A percentile compares a stretch with the other conserved stretches of the same genome.
These are phyloP conservation scores for Sinhomidia bicolor DNA, from an alignment of 2,888 invertebrate species.

Conservation along the genomic window DNA sequence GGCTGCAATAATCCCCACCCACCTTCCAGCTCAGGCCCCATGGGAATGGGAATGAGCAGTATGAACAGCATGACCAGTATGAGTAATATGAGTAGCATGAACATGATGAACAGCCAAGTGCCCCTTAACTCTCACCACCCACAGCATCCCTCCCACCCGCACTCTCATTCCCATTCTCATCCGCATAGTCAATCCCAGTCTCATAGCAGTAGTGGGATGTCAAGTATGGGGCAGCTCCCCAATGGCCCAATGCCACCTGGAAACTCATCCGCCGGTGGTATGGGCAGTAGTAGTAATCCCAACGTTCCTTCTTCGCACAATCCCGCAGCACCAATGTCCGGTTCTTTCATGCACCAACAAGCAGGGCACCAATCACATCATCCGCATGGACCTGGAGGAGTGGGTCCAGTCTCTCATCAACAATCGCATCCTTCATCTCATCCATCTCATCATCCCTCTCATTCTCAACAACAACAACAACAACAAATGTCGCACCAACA, in stretches of 20 bases:
- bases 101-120: slow-evolving; percentile 80
- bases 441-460: slow-evolving; percentile 81
- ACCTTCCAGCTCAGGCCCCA: slow-evolving; percentile 40
- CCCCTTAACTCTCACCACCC: slow-evolving; percentile 69
- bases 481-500: slow-evolving; percentile 13
- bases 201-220: slow-evolving; percentile 51
- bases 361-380: slow-evolving; percentile 88
- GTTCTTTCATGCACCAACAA: slow-evolving; percentile 76
- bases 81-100: slow-evolving; percentile 83
- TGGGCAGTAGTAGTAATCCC: slow-evolving; percentile 29
- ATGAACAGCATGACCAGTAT: slow-evolving; percentile 87
- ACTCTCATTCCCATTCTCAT: slow-evolving; percentile 65
- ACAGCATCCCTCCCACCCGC: slow-evolving; percentile 60
- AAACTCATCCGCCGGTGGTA: background rate
- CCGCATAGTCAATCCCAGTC: slow-evolving; percentile 59
- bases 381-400: slow-evolving; percentile 48
- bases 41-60: slow-evolving; percentile 83
- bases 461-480: slow-evolving; percentile 62
- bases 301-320: slow-evolving; percentile 61
- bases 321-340: slow-evolving; percentile 54
- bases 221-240: slow-evolving; percentile 67
- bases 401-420: background rate
- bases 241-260: slow-evolving; percentile 74
- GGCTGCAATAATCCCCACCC: slow-evolving; percentile 67
- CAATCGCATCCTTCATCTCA: slow-evolving; percentile 80